These are phyloP conservation scores for Chironomus striatipennis DNA, from an alignment of 1,140 invertebrate genomes.

Conservation along the genomic window DNA sequence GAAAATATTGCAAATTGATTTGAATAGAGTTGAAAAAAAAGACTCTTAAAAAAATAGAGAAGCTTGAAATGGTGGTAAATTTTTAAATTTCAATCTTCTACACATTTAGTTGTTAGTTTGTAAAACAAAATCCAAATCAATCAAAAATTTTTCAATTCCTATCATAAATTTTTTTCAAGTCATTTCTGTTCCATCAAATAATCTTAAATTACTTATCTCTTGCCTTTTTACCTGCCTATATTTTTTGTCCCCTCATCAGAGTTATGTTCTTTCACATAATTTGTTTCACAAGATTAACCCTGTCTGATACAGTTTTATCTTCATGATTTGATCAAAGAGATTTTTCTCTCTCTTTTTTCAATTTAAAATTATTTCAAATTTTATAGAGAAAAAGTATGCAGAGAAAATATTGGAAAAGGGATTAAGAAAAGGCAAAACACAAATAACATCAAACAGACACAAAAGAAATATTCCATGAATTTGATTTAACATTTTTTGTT, in stretches of 20 bases:
- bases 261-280: not conserved
- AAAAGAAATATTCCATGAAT: not conserved
- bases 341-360: not conserved
- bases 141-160: not conserved
- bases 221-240: not conserved
- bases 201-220: not conserved
- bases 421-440: not conserved
- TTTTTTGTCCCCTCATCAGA: not conserved
- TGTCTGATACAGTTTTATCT: conserved; percentile 1
- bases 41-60: no score
- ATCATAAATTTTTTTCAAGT: not conserved
- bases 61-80: no score
- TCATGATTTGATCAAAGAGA: conserved; percentile 2
- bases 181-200: not conserved
- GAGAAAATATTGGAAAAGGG: not conserved
- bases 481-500: not conserved
- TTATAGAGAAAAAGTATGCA: not conserved
- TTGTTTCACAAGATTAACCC: not conserved
- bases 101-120: no score
- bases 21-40: no score
- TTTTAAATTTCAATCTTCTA: no score
- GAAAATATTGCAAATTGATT: no score
- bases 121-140: not conserved
- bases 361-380: not conserved
- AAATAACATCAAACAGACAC: not conserved